Conservation (phyloP, 2,888 invertebrate species). For the Baccha elongata region DNA sequence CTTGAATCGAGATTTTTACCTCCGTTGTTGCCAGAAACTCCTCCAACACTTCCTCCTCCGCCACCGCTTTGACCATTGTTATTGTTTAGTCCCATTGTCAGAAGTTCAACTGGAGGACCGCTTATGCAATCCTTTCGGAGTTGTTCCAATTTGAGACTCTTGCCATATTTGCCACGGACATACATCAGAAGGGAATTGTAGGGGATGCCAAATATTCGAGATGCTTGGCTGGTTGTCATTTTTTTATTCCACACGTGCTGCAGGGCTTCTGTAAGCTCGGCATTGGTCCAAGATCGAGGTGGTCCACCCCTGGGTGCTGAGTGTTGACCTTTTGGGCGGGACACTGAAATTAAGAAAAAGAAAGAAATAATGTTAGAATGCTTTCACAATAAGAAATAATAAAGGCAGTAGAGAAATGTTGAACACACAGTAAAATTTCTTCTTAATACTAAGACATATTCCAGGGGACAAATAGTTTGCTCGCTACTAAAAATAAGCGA, state of each 20-base stretch:
- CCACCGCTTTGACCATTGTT: conserved; percentile 47
- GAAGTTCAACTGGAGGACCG: conserved; percentile 88
- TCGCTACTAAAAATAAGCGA: too few relatives aligned
- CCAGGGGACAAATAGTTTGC: too few relatives aligned
- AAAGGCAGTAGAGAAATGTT: too few relatives aligned
- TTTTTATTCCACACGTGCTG: conserved; percentile 98
- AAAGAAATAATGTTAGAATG: not conserved
- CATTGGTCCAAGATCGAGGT: conserved; percentile 95
- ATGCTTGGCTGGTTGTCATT: conserved; percentile 96
- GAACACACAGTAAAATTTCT: too few relatives aligned
- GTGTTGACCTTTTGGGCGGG: conserved; percentile 94
- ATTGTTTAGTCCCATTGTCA: conserved; percentile 85
- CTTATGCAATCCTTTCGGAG: conserved; percentile 94
- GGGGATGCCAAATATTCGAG: conserved; percentile 95
- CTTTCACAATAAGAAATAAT: too few relatives aligned
- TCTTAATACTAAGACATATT: too few relatives aligned
- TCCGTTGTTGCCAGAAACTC: conserved; percentile 73
- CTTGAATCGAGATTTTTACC: conserved; percentile 77
- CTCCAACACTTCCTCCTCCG: conserved; percentile 15
- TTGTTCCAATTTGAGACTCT: conserved; percentile 93
- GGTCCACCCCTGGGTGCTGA: conserved; percentile 95
- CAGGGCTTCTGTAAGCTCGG: conserved; percentile 93
- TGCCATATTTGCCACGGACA: conserved; percentile 96
- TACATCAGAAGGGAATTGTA: conserved; percentile 96
- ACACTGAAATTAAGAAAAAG: conserved; percentile 83